A percentile compares a stretch with the other conserved stretches of the same genome.
Conservation (phyloP, 1,140 invertebrate genomes). For the Pogonomyrmex barbatus region DNA sequence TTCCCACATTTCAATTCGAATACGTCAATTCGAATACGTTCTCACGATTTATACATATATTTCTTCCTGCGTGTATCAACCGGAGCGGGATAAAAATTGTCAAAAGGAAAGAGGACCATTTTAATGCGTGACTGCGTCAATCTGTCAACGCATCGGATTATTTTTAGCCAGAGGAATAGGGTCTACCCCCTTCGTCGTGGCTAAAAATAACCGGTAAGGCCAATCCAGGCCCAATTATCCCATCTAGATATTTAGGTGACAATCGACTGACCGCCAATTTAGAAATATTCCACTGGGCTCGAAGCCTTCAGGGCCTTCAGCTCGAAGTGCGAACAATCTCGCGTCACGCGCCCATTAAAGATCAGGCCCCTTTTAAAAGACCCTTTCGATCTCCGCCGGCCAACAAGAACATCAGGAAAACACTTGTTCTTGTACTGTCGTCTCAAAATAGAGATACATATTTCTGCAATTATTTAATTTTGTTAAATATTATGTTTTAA, state of each 20-base stretch:
- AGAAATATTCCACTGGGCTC: slow-evolving; percentile 83
- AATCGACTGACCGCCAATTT: slow-evolving; percentile 85
- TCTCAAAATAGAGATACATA: not conserved
- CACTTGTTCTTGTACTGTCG: not conserved
- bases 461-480: not conserved
- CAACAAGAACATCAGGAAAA: not conserved
- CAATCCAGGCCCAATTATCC: slow-evolving; percentile 85
- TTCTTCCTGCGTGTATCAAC: not conserved
- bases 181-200: slow-evolving; percentile 80
- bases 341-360: slow-evolving; percentile 2
- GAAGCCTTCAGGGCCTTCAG: slow-evolving; percentile 60
- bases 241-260: slow-evolving; percentile 85
- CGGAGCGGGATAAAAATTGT: not conserved
- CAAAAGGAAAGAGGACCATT: slow-evolving; percentile 15
- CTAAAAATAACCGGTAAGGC: slow-evolving; percentile 85
- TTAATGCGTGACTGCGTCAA: slow-evolving; percentile 18
- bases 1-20: not conserved
- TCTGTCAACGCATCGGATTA: slow-evolving; percentile 77
- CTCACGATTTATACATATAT: not conserved
- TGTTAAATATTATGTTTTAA: not conserved
- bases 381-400: not conserved
- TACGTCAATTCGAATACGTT: slow-evolving; percentile 12
- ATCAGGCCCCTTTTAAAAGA: not conserved
- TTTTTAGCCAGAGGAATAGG: slow-evolving; percentile 84
- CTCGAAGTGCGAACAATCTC: slow-evolving; percentile 61